Evolutionary conservation across 2,888 invertebrate genomes (phyloP).

Genomic region (Acleris sparsana): DNA sequence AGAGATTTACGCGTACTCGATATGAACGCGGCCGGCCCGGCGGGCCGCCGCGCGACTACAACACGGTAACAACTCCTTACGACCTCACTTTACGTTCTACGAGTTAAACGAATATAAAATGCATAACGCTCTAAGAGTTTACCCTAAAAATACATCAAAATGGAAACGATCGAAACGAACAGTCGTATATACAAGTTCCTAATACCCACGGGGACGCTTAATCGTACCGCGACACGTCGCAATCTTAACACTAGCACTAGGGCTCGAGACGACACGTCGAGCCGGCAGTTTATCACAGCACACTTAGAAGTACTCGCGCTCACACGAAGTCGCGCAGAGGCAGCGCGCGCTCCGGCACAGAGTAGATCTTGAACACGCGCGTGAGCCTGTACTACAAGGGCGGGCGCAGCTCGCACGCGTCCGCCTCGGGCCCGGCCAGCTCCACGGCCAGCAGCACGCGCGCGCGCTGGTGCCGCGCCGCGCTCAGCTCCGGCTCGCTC

Average conservation of each 20-base stretch:
- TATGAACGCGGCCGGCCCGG: constrained; percentile 30
- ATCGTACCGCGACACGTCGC: constrained; percentile 55
- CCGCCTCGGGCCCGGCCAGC: constrained; percentile 54
- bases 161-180: constrained; percentile 74
- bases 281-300: constrained; percentile 79
- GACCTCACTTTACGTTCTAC: constrained; percentile 58
- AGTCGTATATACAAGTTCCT: constrained; percentile 72
- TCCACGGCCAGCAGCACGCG: constrained; percentile 59
- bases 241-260: constrained; percentile 70
- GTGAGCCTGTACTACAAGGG: constrained; percentile 80
- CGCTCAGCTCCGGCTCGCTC: constrained; percentile 75
- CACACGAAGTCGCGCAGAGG: constrained; percentile 40
- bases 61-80: constrained; percentile 63
- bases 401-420: constrained; percentile 56
- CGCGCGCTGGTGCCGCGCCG: constrained; percentile 52
- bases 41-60: constrained; percentile 48
- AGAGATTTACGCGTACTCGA: constrained; percentile 31
- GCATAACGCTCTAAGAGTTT: constrained; percentile 71
- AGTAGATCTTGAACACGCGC: constrained; percentile 79
- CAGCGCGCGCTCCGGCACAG: constrained; percentile 59
- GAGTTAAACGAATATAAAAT: constrained; percentile 76
- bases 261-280: constrained; percentile 67
- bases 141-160: constrained; percentile 80
- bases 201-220: constrained; percentile 68
- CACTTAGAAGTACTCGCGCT: constrained; percentile 60